These are phyloP conservation scores for Meloidogyne exigua DNA, from an alignment of 1,140 invertebrate species.

Conservation along the genomic window DNA sequence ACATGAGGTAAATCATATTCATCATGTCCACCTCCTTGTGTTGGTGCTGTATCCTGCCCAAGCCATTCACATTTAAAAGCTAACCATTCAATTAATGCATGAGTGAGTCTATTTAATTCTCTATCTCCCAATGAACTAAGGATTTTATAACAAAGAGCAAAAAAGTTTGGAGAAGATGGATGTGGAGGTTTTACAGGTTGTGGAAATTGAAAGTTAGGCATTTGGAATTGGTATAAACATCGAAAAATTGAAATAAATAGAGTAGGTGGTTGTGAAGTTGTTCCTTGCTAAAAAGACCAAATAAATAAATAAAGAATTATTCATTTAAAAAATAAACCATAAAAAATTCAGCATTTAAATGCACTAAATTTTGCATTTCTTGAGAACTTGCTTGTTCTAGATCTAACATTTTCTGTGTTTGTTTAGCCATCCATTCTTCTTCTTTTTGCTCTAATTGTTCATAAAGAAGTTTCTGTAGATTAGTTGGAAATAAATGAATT, in stretches of 20 bases:
- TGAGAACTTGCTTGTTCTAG: constrained; percentile 9
- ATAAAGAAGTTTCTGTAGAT: background rate
- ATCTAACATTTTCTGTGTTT: constrained; percentile 13
- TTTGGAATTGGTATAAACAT: constrained; percentile 19
- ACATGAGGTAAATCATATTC: background rate
- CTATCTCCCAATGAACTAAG: constrained; percentile 20
- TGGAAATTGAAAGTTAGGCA: background rate
- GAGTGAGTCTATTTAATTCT: constrained; percentile 33
- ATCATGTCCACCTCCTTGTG: background rate
- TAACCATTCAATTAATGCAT: constrained; percentile 42
- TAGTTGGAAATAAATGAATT: constrained; percentile 17
- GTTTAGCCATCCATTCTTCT: background rate
- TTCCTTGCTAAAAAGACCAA: background rate
- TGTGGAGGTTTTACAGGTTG: constrained; percentile 9
- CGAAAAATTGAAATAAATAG: constrained; percentile 34
- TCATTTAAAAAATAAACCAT: background rate
- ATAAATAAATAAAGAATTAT: background rate
- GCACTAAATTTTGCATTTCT: constrained; percentile 15
- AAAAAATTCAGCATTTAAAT: constrained; percentile 21
- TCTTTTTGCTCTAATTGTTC: background rate
- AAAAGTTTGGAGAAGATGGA: constrained; percentile 20
- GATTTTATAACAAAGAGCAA: constrained; percentile 27
- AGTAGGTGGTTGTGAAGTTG: constrained; percentile 5
- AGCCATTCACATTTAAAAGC: constrained; percentile 27
- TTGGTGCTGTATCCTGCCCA: background rate